Conservation (phyloP, 2,113 vertebrate genomes). For the Catharus minimus region DNA sequence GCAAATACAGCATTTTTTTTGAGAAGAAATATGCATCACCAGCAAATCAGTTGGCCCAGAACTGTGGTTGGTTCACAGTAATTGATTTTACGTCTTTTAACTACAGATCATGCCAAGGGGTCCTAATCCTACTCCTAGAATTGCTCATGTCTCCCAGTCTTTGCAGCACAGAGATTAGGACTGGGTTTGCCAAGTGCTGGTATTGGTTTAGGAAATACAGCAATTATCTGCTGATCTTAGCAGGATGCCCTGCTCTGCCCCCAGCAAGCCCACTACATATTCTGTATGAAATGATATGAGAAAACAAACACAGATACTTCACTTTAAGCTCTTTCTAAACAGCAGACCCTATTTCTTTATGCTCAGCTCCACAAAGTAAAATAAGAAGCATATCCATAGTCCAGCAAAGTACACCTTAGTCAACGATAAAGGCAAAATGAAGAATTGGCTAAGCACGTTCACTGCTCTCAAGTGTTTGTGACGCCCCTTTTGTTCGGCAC, state of each 20-base stretch:
- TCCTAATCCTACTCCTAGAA: neutral
- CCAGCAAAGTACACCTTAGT: neutral
- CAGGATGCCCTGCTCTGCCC: no score
- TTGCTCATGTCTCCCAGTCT: accelerated
- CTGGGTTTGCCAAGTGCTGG: neutral
- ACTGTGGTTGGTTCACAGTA: neutral
- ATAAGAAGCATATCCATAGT: neutral
- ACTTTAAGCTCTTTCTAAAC: neutral
- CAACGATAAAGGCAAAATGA: neutral
- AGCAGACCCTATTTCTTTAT: neutral
- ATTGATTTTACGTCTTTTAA: neutral
- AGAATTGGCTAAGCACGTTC: accelerated
- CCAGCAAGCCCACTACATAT: neutral
- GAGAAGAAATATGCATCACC: neutral
- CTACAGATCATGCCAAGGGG: neutral
- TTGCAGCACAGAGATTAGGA: neutral
- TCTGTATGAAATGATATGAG: accelerated
- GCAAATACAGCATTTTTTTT: neutral
- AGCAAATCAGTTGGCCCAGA: neutral
- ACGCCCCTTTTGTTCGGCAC: neutral
- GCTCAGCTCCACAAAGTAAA: neutral
- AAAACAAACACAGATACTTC: neutral
- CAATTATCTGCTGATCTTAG: neutral
- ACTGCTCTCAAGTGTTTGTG: neutral
- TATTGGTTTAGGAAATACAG: neutral